These are phyloP conservation scores for Sisor rabdophorus DNA, from an alignment of 2,113 vertebrate genomes.

Conservation along the genomic window DNA sequence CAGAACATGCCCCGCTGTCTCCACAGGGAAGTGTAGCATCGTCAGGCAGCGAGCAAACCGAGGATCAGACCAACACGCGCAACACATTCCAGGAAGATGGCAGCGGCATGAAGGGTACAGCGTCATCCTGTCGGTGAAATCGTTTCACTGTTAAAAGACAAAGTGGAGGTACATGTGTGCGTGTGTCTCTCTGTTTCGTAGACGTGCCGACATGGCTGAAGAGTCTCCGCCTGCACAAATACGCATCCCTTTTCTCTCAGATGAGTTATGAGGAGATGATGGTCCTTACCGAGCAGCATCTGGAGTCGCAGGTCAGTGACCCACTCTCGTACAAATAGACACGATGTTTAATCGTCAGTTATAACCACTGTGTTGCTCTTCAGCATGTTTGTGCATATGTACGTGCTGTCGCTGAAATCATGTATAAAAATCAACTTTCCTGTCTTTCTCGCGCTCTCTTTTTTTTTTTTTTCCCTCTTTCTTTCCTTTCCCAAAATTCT, in stretches of 20 bases:
- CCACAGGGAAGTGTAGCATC: conserved; percentile 93
- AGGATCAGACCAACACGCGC: conserved; percentile 78
- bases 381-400: too few species aligned
- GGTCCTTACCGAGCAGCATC: conserved; percentile 88
- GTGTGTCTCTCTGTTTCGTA: conserved; percentile 52
- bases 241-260: conserved; percentile 89
- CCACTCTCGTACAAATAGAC: too few species aligned
- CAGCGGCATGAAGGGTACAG: conserved; percentile 90
- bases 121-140: background rate
- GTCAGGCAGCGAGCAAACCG: conserved; percentile 91
- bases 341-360: too few species aligned
- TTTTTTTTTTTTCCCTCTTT: too few species aligned
- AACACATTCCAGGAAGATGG: conserved; percentile 93
- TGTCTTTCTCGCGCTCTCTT: too few species aligned
- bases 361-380: too few species aligned
- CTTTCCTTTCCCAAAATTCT: too few species aligned
- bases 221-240: conserved; percentile 93
- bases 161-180: background rate
- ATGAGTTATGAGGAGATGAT: conserved; percentile 96
- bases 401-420: too few species aligned
- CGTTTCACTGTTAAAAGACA: background rate
- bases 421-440: too few species aligned
- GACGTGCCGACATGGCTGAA: conserved; percentile 92
- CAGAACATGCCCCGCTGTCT: conserved; percentile 89
- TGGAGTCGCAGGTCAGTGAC: conserved; percentile 85